A percentile compares a stretch with the other conserved stretches of the same genome.
phyloP scores from a whole-genome alignment of 2,113 vertebrate species.

The Choloepus hoffmanni region DNA sequence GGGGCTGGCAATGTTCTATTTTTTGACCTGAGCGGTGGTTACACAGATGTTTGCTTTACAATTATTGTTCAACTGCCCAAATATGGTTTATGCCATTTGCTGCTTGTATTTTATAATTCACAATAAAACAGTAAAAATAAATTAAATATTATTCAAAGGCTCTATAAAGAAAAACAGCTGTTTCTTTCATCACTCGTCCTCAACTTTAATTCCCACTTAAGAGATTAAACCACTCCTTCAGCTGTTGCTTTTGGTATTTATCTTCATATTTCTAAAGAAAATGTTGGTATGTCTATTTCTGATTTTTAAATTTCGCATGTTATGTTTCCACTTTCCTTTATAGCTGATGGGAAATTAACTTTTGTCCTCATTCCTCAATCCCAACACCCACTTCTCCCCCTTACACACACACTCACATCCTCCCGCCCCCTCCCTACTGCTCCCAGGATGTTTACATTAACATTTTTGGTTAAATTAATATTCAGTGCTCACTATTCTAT shows the following conservation, averaged over 20 bases:
- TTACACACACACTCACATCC: rapidly evolving
- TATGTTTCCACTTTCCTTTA: background rate
- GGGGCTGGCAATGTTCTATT: background rate
- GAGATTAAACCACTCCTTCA: background rate
- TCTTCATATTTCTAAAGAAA: background rate
- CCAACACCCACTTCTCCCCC: too few species aligned
- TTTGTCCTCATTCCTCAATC: background rate
- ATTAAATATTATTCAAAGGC: background rate
- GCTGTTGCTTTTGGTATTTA: background rate
- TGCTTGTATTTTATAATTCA: conserved; percentile 47
- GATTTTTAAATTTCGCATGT: background rate
- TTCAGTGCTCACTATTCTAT: background rate
- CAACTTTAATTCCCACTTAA: background rate
- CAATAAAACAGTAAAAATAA: conserved; percentile 39
- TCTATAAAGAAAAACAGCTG: conserved; percentile 32
- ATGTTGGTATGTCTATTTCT: background rate
- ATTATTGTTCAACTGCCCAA: conserved; percentile 46
- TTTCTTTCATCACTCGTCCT: background rate
- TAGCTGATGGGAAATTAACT: background rate
- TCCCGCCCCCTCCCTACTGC: too few species aligned
- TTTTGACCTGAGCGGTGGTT: conserved; percentile 7
- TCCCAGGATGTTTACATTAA: background rate
- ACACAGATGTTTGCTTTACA: conserved; percentile 23
- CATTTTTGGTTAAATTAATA: background rate
- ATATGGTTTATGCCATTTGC: conserved; percentile 36